Evolutionary conservation across 2,888 invertebrate species (phyloP).

Genomic region (Hemaris fuciformis): DNA sequence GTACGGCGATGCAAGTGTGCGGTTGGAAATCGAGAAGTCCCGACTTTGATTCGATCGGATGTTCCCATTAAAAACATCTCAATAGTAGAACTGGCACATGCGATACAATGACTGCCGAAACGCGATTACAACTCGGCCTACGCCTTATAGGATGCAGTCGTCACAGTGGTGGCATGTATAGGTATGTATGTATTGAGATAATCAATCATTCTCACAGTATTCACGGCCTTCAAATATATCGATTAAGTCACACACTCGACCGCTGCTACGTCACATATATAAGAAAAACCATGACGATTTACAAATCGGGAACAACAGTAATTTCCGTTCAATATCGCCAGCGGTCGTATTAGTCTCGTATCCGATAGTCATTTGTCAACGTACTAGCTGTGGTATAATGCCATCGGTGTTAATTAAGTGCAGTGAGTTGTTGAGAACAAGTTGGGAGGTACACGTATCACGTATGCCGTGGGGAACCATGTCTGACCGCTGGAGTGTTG

Average conservation of each 20-base stretch:
- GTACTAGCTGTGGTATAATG: not conserved
- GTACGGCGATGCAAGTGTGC: no score
- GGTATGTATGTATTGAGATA: no score
- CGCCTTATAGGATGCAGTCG: no score
- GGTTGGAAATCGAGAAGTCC: no score
- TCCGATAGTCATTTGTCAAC: slow-evolving; percentile 5
- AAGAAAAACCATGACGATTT: slow-evolving; percentile 13
- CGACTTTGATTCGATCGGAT: no score
- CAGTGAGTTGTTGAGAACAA: not conserved
- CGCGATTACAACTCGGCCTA: no score
- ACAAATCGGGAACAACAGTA: slow-evolving; percentile 2
- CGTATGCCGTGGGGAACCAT: not conserved
- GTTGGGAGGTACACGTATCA: no score
- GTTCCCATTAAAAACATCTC: no score
- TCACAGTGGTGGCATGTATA: no score
- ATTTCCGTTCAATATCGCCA: slow-evolving; percentile 1
- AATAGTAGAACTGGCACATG: no score
- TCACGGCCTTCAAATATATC: not conserved
- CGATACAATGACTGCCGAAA: no score
- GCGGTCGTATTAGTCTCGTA: not conserved
- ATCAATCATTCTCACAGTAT: no score
- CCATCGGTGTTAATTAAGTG: slow-evolving; percentile 7
- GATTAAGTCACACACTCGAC: not conserved
- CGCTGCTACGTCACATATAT: slow-evolving; percentile 1
- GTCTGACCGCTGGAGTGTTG: slow-evolving; percentile 28